Conservation (phyloP, 2,888 invertebrate genomes). For the Galerucella pusilla region DNA sequence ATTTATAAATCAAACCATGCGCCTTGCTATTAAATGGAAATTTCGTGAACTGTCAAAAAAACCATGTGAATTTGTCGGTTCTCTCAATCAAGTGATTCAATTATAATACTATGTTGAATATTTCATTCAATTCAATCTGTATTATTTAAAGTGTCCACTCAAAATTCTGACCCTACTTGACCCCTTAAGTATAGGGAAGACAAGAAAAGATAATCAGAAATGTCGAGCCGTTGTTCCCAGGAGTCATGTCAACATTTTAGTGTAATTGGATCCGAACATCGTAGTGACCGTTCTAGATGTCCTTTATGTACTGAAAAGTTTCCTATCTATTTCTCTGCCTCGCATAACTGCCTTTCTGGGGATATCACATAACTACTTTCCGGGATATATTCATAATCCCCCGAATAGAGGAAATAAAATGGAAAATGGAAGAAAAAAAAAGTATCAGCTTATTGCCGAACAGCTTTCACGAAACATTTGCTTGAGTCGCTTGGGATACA, state of each 20-base stretch:
- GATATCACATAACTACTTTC: slow-evolving; percentile 29
- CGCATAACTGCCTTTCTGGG: slow-evolving; percentile 28
- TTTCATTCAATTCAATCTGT: no score
- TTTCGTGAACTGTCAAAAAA: no score
- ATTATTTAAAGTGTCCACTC: not conserved
- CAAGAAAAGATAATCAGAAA: slow-evolving; percentile 33
- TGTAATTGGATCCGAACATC: slow-evolving; percentile 43
- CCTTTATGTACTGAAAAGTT: slow-evolving; percentile 35
- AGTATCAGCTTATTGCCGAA: not conserved
- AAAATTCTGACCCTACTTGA: slow-evolving; percentile 4
- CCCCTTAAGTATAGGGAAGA: not conserved
- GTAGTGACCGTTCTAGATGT: slow-evolving; percentile 28
- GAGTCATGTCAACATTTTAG: slow-evolving; percentile 48
- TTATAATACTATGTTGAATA: no score
- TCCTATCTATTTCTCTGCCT: slow-evolving; percentile 29
- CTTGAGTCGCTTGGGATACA: not conserved
- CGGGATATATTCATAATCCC: slow-evolving; percentile 26
- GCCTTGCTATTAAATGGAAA: no score
- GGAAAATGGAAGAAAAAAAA: slow-evolving; percentile 3
- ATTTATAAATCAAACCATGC: no score
- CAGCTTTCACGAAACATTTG: not conserved
- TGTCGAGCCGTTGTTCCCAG: slow-evolving; percentile 39
- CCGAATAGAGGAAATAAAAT: slow-evolving; percentile 13
- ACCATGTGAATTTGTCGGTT: no score
- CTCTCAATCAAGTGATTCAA: no score